Evolutionary conservation across 2,888 invertebrate species (phyloP).

Genomic region (Beris chalybata): DNA sequence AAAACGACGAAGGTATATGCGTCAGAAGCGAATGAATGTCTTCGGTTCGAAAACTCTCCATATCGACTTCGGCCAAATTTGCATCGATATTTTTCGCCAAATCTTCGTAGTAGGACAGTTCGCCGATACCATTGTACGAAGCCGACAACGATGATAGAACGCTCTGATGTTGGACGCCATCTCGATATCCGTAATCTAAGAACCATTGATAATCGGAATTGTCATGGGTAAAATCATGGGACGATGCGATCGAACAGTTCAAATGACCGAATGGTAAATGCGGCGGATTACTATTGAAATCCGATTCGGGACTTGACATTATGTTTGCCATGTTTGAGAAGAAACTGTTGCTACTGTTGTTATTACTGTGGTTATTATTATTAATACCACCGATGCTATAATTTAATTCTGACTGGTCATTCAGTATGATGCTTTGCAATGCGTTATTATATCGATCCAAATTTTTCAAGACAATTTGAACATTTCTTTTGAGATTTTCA

Average conservation of each 20-base stretch:
- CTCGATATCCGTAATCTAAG: constrained; percentile 84
- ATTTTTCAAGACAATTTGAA: constrained; percentile 56
- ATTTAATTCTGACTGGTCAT: constrained; percentile 49
- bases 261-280: constrained; percentile 46
- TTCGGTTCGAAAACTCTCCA: constrained; percentile 90
- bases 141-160: constrained; percentile 80
- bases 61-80: constrained; percentile 91
- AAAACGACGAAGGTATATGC: constrained; percentile 75
- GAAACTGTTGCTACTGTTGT: constrained; percentile 14
- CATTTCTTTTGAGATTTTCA: constrained; percentile 56
- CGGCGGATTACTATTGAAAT: constrained; percentile 56
- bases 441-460: constrained; percentile 56
- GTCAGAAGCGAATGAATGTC: constrained; percentile 87
- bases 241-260: constrained; percentile 56
- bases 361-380: constrained; percentile 11
- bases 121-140: constrained; percentile 73
- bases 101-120: constrained; percentile 77
- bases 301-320: constrained; percentile 50
- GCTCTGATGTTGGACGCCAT: constrained; percentile 77
- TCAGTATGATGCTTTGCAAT: constrained; percentile 54
- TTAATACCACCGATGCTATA: constrained; percentile 25
- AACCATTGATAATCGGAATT: constrained; percentile 93
- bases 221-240: constrained; percentile 74
- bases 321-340: constrained; percentile 44
- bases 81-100: constrained; percentile 87